Base-by-base conservation (phyloP, 2,113 vertebrate genomes). In the Clarias gariepinus region DNA sequence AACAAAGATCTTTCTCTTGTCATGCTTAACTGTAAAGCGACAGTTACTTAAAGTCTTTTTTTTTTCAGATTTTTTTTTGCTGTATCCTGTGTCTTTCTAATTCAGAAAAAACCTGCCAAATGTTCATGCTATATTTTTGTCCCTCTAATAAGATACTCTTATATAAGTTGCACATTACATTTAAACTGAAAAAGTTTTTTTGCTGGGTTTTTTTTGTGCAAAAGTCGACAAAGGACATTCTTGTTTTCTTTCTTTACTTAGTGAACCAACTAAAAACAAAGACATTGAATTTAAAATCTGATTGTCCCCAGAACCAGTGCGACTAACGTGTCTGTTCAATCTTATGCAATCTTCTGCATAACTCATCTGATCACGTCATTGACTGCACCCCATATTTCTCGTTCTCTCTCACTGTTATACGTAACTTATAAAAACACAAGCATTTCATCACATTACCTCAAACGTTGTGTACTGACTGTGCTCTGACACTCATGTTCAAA, bases 361-460 rank as follows among this genome's bases (percentile, higher is more conserved):
- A 25, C n/a, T 15, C 15, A 28, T 53, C 41, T 76, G 25, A n/a
- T 8, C 52, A 28, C 74, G 60, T 30, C 53, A 58, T 19, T 78
- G 4, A 0, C 13, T 78, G 47, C 4, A 28, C 7, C 7, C 47
- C 7, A 0, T 55, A 28, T 77, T 77, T 77, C 47, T 77, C 47
- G 13, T 13, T 55, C 92, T 90, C 92, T 90, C 93, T 90, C 82
- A 91, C 90, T 89, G 91, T 87, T 90, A 94, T 93, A 92, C 52
- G 83, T 87, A 90, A 92, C 91, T 94, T 93, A 94, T 94, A 94
- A 93, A 94, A 93, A 94, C 94, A 94, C 94, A 92, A 94, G 94
- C 94, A 93, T 92, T 90, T 85, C 87, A 91, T 89, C 89, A 90
- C 91, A 85, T 89, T 90, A 93, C 93, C 94, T 94, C 92, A 94